These are phyloP conservation scores for Stegostoma tigrinum DNA, from an alignment of 2,113 vertebrate genomes.

Conservation along the genomic window DNA sequence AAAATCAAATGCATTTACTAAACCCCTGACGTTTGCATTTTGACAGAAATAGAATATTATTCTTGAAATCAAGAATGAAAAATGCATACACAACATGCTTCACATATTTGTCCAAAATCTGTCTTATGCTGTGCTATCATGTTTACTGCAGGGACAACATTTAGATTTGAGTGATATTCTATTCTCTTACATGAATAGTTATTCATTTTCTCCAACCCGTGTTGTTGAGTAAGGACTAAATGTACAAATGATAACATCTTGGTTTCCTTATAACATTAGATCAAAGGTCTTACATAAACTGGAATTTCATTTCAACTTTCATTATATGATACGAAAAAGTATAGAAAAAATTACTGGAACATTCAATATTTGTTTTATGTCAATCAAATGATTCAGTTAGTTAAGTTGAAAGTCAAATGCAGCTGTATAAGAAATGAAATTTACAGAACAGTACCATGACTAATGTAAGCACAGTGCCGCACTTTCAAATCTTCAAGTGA, in stretches of 20 bases:
- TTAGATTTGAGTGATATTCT: neutral
- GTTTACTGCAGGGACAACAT: neutral
- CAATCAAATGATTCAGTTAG: neutral
- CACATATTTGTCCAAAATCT: neutral
- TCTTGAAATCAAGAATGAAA: neutral
- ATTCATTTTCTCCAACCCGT: neutral
- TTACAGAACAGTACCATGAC: neutral
- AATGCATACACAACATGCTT: neutral
- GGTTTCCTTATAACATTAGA: neutral
- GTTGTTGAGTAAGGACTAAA: neutral
- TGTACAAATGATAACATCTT: neutral
- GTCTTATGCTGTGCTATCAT: neutral
- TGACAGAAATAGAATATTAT: neutral
- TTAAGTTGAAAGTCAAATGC: neutral
- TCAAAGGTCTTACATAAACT: neutral
- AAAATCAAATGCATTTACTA: neutral
- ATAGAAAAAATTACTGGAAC: neutral
- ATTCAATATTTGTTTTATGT: neutral
- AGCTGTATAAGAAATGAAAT: conserved; percentile 3
- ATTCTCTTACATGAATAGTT: neutral
- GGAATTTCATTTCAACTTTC: neutral
- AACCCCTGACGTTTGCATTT: neutral
- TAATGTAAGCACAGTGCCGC: neutral
- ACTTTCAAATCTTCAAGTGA: neutral
- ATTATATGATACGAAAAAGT: neutral